Conservation (phyloP, 2,888 invertebrate genomes). For the Idaea straminata region DNA sequence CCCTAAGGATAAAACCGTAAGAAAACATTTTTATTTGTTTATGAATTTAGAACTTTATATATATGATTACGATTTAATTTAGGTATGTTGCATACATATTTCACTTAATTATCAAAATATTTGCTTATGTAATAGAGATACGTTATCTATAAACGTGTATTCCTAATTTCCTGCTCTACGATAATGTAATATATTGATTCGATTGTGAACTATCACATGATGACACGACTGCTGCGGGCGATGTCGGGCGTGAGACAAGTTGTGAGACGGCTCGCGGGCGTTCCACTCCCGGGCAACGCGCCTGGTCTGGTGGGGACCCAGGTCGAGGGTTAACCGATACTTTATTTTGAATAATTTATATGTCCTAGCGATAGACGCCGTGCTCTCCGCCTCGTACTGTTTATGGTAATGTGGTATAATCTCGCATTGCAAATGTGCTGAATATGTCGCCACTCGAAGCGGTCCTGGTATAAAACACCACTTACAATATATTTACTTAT, state of each 20-base stretch:
- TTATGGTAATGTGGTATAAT: conserved; percentile 78
- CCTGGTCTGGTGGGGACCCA: conserved; percentile 40
- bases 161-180: not conserved
- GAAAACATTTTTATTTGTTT: too few species aligned
- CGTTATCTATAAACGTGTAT: too few species aligned
- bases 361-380: conserved; percentile 78
- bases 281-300: conserved; percentile 36
- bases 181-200: conserved; percentile 15
- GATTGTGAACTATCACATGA: conserved; percentile 19
- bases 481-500: conserved; percentile 50
- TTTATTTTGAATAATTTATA: conserved; percentile 81
- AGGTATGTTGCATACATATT: too few species aligned
- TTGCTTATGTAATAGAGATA: too few species aligned
- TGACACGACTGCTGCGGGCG: conserved; percentile 28
- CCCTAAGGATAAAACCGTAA: too few species aligned
- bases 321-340: conserved; percentile 79
- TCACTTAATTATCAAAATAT: too few species aligned
- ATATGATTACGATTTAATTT: too few species aligned
- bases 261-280: conserved; percentile 20
- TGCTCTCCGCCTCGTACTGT: conserved; percentile 77
- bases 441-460: conserved; percentile 73
- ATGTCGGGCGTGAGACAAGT: conserved; percentile 23
- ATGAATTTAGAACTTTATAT: too few species aligned
- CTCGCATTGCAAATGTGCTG: conserved; percentile 79
- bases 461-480: conserved; percentile 61